phyloP scores from a whole-genome alignment of 2,113 vertebrate species.

The Silurus meridionalis region DNA sequence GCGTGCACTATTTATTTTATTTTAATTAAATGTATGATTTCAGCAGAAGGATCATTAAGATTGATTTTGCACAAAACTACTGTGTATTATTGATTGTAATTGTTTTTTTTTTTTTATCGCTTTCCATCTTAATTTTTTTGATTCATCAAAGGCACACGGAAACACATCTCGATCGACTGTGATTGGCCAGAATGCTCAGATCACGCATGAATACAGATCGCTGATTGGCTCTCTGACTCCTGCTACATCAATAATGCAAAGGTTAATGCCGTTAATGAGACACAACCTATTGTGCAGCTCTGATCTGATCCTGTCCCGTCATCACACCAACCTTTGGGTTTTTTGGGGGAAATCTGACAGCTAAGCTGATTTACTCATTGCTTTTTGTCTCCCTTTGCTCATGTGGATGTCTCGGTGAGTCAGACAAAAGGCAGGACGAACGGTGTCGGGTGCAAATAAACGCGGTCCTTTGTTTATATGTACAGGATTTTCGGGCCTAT shows the following conservation, averaged over 20 bases:
- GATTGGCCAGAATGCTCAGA: slow-evolving; percentile 17
- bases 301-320: neutral
- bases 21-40: neutral
- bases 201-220: neutral
- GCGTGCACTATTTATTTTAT: neutral
- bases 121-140: neutral
- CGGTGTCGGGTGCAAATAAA: neutral
- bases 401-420: slow-evolving; percentile 18
- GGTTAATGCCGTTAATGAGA: neutral
- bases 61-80: no score
- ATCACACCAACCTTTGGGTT: neutral
- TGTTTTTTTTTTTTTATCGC: neutral
- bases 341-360: neutral
- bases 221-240: slow-evolving; percentile 3
- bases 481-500: neutral
- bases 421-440: slow-evolving; percentile 8
- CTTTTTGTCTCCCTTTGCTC: neutral
- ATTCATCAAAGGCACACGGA: slow-evolving; percentile 27
- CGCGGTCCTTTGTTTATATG: slow-evolving; percentile 22
- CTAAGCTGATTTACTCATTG: neutral
- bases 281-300: neutral
- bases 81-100: neutral
- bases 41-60: neutral
- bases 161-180: neutral
- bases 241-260: neutral